These are phyloP conservation scores for Apamea epomidion DNA, from an alignment of 2,888 invertebrate genomes.

Conservation along the genomic window DNA sequence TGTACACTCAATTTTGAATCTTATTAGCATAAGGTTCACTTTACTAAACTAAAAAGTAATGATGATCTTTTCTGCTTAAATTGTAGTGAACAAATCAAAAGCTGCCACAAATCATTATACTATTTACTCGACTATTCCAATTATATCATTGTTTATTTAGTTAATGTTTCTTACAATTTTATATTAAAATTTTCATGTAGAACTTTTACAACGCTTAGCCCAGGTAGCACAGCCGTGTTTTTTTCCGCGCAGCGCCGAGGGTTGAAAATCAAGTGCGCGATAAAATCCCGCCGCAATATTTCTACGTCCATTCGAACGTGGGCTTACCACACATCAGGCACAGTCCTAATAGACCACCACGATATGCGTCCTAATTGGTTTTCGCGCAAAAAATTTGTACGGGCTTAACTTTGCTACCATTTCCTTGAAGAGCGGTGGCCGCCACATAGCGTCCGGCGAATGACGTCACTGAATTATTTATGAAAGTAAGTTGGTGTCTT, in stretches of 20 bases:
- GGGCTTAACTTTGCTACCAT: not conserved
- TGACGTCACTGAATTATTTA: not conserved
- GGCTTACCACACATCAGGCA: not conserved
- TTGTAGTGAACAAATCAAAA: conserved; percentile 47
- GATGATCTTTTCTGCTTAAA: not conserved
- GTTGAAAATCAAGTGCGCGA: not conserved
- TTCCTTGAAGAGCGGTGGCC: not conserved
- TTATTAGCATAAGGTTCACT: not conserved
- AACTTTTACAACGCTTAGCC: not conserved
- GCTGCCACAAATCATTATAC: conserved; percentile 23
- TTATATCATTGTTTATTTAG: conserved; percentile 45
- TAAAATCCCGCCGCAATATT: no score
- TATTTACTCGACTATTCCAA: conserved; percentile 11
- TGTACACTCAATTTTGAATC: conserved; percentile 45
- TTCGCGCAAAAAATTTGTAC: not conserved
- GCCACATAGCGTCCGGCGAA: not conserved
- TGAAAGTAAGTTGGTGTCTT: not conserved
- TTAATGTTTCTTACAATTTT: conserved; percentile 34
- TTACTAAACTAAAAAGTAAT: not conserved
- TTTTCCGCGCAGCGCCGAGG: not conserved
- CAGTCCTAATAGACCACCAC: not conserved
- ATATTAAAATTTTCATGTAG: not conserved
- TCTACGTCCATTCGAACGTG: no score
- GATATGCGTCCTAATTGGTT: not conserved
- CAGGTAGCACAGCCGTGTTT: not conserved